Conservation (phyloP, 2,113 vertebrate species). For the Cryptotis parvus region DNA sequence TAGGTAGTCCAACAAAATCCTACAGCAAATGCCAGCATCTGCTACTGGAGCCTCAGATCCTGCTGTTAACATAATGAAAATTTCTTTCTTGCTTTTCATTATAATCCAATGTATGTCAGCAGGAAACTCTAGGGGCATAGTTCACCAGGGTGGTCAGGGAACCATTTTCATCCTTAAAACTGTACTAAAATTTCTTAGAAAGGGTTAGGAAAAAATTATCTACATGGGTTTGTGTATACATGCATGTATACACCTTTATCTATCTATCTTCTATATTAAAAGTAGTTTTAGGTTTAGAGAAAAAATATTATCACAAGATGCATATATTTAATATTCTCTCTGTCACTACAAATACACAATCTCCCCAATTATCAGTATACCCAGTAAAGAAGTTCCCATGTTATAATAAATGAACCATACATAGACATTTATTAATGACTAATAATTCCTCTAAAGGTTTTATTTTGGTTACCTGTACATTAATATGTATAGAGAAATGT, state of each 20-base stretch:
- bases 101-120: neutral
- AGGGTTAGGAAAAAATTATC: neutral
- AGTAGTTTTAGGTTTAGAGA: neutral
- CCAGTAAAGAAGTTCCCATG: neutral
- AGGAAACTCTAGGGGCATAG: neutral
- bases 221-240: neutral
- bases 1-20: neutral
- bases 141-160: neutral
- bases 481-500: neutral
- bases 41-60: neutral
- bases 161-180: neutral
- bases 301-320: neutral
- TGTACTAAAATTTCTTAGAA: neutral
- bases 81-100: neutral
- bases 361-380: neutral
- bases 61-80: neutral
- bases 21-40: neutral
- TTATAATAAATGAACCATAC: neutral
- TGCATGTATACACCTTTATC: neutral
- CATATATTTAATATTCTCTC: neutral
- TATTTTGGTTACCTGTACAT: neutral
- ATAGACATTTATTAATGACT: neutral
- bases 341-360: neutral
- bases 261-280: neutral
- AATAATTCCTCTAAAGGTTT: neutral